A percentile compares a stretch with the other conserved stretches of the same genome.
These are phyloP conservation scores for Acrocephalus scirpaceus DNA, from an alignment of 2,797 vertebrate genomes.

Conservation along the genomic window DNA sequence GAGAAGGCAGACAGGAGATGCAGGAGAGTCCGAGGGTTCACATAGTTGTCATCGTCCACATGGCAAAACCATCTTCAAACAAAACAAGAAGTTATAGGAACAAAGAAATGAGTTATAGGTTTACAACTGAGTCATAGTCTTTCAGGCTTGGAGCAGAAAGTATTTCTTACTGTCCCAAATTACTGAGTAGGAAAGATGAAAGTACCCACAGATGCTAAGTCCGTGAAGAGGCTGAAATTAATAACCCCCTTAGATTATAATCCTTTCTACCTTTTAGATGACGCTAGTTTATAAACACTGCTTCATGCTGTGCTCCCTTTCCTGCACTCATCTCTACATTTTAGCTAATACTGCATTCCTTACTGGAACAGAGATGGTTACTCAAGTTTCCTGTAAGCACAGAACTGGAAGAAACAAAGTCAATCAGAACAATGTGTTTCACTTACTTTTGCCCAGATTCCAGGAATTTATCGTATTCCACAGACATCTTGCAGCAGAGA, in stretches of 20 bases:
- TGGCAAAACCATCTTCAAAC: constrained; percentile 96
- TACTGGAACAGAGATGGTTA: not conserved
- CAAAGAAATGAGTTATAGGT: not conserved
- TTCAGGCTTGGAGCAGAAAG: not conserved
- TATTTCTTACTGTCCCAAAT: not conserved
- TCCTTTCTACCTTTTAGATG: not conserved
- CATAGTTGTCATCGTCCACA: constrained; percentile 96
- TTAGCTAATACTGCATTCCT: not conserved
- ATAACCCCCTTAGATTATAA: not conserved
- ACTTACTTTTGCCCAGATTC: constrained; percentile 94
- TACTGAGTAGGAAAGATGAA: not conserved
- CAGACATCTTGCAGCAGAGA: constrained; percentile 98
- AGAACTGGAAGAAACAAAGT: not conserved
- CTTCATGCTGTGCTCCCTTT: not conserved
- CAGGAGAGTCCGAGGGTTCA: constrained; percentile 85
- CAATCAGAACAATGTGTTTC: not conserved
- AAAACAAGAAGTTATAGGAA: not conserved
- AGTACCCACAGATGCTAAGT: not conserved
- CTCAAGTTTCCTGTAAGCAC: not conserved
- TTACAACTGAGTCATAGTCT: not conserved
- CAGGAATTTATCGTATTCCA: constrained; percentile 97
- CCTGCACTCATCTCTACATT: not conserved
- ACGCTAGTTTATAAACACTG: not conserved
- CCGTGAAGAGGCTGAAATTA: not conserved
- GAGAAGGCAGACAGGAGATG: constrained; percentile 89